These are phyloP conservation scores for Octopus sinensis DNA, from an alignment of 1,140 invertebrate genomes.

Conservation along the genomic window DNA sequence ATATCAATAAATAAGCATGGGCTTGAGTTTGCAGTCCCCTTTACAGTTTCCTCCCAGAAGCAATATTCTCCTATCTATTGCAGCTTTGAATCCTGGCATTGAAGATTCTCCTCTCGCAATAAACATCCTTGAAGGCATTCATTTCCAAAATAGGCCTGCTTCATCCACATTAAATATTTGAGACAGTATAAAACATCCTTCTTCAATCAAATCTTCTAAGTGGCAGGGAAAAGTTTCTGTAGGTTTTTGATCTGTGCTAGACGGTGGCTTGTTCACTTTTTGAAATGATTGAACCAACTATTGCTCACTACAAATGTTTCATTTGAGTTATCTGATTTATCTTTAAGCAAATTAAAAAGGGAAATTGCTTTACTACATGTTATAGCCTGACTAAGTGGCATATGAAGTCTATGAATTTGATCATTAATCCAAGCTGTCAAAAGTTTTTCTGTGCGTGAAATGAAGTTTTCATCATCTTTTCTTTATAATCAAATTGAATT, in stretches of 20 bases:
- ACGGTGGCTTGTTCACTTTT: background rate
- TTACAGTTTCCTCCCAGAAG: background rate
- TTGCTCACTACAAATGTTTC: background rate
- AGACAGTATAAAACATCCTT: background rate
- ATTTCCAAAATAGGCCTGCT: conserved; percentile 7
- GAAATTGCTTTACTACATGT: background rate
- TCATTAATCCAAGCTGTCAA: background rate
- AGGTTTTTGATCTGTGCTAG: background rate
- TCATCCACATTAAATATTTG: conserved; percentile 4
- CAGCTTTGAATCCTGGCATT: background rate
- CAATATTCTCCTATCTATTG: background rate
- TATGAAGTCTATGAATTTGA: background rate
- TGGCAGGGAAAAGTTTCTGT: background rate
- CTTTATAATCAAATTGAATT: too few relatives aligned
- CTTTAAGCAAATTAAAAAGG: background rate
- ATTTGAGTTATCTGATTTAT: background rate
- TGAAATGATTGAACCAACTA: background rate
- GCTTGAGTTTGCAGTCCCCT: background rate
- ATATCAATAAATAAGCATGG: background rate
- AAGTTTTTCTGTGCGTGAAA: background rate
- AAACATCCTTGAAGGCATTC: background rate
- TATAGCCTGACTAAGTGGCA: background rate
- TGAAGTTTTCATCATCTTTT: too few relatives aligned
- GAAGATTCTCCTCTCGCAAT: background rate
- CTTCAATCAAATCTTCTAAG: background rate